Percentiles rank a stretch among this genome's conserved stretches.
Evolutionary conservation across 2,113 vertebrate genomes (phyloP).

Genomic region (Calyptommatus sinebrachiatus): DNA sequence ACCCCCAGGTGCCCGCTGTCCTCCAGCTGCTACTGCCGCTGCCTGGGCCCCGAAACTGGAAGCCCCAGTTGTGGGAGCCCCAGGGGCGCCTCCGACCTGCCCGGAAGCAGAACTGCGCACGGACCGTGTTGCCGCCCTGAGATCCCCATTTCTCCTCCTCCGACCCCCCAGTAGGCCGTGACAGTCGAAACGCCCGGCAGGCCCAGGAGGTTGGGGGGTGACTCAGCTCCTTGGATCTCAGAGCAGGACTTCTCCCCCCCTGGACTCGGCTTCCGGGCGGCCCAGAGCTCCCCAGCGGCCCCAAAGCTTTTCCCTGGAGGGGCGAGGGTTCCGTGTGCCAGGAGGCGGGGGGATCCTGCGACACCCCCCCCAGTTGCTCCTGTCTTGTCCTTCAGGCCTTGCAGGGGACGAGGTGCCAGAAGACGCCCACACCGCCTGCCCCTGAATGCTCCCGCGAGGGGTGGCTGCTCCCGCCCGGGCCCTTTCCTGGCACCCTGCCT

Average conservation of each 20-base stretch:
- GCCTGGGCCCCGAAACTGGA: slow-evolving; percentile 52
- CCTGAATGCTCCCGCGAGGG: not conserved
- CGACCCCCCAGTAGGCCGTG: slow-evolving; percentile 38
- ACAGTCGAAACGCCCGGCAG: slow-evolving; percentile 65
- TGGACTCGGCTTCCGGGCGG: slow-evolving; percentile 41
- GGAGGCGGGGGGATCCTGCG: too few relatives aligned
- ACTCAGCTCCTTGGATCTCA: slow-evolving; percentile 55
- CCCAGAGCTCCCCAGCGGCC: slow-evolving; percentile 21
- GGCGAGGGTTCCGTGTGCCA: not conserved
- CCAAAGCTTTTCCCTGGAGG: not conserved
- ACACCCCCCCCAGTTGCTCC: not conserved
- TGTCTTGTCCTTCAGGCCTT: not conserved
- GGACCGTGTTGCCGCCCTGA: too few relatives aligned
- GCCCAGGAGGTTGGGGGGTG: slow-evolving; percentile 61
- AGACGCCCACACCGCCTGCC: not conserved
- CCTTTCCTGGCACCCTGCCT: not conserved
- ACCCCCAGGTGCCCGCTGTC: slow-evolving; percentile 49
- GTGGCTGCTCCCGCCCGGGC: not conserved
- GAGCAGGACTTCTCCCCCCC: slow-evolving; percentile 46
- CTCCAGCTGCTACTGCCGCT: slow-evolving; percentile 48
- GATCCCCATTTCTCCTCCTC: too few relatives aligned
- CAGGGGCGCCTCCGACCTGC: slow-evolving; percentile 61
- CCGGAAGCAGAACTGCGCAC: slow-evolving; percentile 54
- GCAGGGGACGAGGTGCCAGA: too few relatives aligned
- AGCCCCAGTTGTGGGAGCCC: not conserved